Evolutionary conservation across 2,113 vertebrate species (phyloP), one percentile per base, ranked within the genome.

Genomic region (Felis catus): DNA sequence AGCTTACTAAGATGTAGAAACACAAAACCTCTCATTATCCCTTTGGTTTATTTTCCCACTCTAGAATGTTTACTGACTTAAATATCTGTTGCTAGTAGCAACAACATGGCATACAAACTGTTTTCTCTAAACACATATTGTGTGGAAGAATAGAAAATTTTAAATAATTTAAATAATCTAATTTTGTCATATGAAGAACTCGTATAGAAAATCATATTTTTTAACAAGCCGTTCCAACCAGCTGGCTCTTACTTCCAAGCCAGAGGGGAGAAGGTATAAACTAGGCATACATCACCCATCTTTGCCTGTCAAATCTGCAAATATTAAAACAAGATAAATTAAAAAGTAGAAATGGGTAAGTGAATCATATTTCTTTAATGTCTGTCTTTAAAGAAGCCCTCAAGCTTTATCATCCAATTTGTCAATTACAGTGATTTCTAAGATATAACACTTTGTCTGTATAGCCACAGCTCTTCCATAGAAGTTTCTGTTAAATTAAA

Each of bases 1-100:
- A 73, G 15, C 53, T 86, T 51, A 89, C 53, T 86, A 83, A 89
- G 31, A 76, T 45, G 19, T 65, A 93, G 3, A 85, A 94, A 86
- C 29, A 66, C 48, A 95, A 83, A 83, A 48, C 13, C 25, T 74
- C n/a, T 27, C 7, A 29, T 91, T 96, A 0, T 36, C 23, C 1
- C 27, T 94, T 82, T 84, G 41, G 27, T 91, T 96, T 94, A 55
- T 87, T 71, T 91, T 66, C 27, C 7, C 36, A 55, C 74, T 92
- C 5, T 39, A 85, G 31, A 58, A 39, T 48, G 55, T 70, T 90
- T 93, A 41, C 33, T 92, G 87, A 63, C 48, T 63, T 78, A 95
- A 87, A 76, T 58, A 12, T 93, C 36, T 89, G 19, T 92, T 90
- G 39, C 71, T 89, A 79, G 2, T 58, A 68, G 68, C 31, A 78